Base-by-base conservation (phyloP, 2,113 vertebrate species). In the Tonatia bakeri region DNA sequence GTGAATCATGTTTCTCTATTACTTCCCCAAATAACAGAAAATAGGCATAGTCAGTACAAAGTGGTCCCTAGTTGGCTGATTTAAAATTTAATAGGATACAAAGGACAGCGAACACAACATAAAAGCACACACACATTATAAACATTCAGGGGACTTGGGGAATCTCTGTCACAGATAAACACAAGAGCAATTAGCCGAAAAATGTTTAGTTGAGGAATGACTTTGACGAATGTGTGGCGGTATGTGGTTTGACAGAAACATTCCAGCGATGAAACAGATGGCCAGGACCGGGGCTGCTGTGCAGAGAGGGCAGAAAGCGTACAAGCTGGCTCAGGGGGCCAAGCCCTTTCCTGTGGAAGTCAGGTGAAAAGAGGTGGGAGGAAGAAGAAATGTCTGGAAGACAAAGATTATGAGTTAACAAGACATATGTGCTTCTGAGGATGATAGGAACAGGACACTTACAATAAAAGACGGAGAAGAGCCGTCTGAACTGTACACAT, bases 81-180 rank as follows among this genome's bases (percentile, higher is more conserved):
- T 76, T 81, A n/a, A 90, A 96, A 93, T n/a, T 73, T 81, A 72
- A 7, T 15, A 93, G 86, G 70, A 54, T 75, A 92, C 50, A 90
- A 65, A 79, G 72, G 84, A 67, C 47, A 87, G 40, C 76, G 85
- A 92, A 96, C 75, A 86, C 31, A 65, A 22, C 65, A 84, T 79
- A 75, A 59, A 84, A 70, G 11, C 14, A 33, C 19, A 77, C 54
- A 75, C 22, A 61, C 36, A 64, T 26, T 76, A 59, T 83, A 92
- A 95, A 95, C 26, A 82, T 15, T 20, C 70, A 79, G 3, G 52
- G 69, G 47, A 61, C 19, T 11, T 28, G 22, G 61, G 28, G 45
- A 90, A 36, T 54, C 56, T 75, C 26, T 76, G 16, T 70, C 28
- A 14, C 38, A 80, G 90, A 67, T 75, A 65, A 81, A 92, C 90